Evolutionary conservation across 2,113 vertebrate genomes (phyloP).

Genomic region (Lepus timidus): DNA sequence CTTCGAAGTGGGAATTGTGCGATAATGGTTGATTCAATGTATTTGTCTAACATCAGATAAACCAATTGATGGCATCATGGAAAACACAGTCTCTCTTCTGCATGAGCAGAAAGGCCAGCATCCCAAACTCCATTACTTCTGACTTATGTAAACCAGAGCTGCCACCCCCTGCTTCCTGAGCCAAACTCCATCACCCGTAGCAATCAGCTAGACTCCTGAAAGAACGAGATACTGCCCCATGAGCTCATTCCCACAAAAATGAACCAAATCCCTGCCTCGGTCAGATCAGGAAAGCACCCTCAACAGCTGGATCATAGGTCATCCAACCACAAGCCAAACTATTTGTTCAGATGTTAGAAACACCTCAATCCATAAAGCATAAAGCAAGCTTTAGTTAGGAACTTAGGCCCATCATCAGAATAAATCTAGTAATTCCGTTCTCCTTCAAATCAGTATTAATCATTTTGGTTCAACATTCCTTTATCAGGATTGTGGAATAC

Average conservation of each 20-base stretch:
- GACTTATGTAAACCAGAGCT: not conserved
- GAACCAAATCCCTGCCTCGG: not conserved
- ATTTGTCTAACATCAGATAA: not conserved
- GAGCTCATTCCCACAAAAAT: not conserved
- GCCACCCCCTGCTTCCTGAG: not conserved
- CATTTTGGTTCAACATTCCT: not conserved
- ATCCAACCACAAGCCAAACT: not conserved
- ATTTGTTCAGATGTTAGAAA: not conserved
- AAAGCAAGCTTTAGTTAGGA: not conserved
- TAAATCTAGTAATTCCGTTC: not conserved
- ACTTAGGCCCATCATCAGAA: not conserved
- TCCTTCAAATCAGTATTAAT: conserved; percentile 23
- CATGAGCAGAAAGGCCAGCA: not conserved
- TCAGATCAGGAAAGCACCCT: conserved; percentile 1
- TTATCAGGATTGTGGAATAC: not conserved
- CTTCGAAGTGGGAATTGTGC: conserved; percentile 21
- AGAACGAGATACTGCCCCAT: not conserved
- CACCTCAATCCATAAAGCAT: not conserved
- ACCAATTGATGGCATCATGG: not conserved
- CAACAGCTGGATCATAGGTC: not conserved
- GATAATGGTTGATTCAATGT: not conserved
- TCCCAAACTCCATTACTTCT: not conserved
- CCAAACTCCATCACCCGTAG: not conserved
- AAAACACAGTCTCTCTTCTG: conserved; percentile 20
- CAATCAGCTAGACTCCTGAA: not conserved